Evolutionary conservation across 2,797 vertebrate genomes (phyloP).

Genomic region (Streptopelia turtur): DNA sequence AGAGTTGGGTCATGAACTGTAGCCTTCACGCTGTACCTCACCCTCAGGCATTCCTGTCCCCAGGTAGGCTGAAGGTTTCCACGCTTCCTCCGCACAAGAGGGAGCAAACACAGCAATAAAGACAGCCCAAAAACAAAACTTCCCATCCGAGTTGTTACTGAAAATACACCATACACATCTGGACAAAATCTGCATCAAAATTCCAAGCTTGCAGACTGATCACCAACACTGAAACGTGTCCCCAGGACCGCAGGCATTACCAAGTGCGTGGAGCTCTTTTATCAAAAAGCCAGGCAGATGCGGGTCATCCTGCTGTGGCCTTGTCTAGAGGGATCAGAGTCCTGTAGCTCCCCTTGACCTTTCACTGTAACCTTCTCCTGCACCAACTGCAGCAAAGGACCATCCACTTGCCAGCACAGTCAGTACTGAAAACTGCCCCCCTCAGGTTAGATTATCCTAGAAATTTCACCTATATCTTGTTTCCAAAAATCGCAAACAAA

Average conservation of each 20-base stretch:
- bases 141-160: background rate
- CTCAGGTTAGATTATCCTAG: fast-evolving
- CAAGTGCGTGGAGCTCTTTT: background rate
- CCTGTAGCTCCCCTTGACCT: background rate
- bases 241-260: background rate
- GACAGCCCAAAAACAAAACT: background rate
- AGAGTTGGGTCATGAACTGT: background rate
- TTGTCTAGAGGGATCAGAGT: background rate
- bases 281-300: background rate
- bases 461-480: background rate
- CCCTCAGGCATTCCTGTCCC: background rate
- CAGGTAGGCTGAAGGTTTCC: background rate
- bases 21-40: background rate
- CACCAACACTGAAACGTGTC: background rate
- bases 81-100: background rate
- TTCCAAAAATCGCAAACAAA: background rate
- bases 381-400: background rate
- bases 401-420: background rate
- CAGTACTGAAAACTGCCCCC: background rate
- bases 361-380: background rate
- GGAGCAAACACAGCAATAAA: background rate
- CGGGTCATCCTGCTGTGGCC: background rate
- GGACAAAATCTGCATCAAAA: background rate
- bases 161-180: background rate
- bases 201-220: background rate